These are phyloP conservation scores for Athrips mouffetella DNA, from an alignment of 2,888 invertebrate species.

Conservation along the genomic window DNA sequence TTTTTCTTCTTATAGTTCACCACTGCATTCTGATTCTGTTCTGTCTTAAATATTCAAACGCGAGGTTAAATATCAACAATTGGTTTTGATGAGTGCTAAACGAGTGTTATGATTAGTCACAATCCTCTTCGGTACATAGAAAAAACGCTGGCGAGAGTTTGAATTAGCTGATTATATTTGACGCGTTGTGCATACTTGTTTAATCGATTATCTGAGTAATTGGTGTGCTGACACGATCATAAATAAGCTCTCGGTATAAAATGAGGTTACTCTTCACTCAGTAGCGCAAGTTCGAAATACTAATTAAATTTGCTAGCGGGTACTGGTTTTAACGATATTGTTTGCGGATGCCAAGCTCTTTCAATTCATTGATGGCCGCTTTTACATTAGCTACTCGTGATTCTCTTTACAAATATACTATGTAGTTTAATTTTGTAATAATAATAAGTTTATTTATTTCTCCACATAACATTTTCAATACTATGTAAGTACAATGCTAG, in stretches of 20 bases:
- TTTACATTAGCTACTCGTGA: too few relatives aligned
- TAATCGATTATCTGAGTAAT: conserved; percentile 15
- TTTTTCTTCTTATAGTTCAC: too few relatives aligned
- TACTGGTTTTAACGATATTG: conserved; percentile 34
- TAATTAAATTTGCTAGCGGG: conserved; percentile 29
- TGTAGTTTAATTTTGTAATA: too few relatives aligned
- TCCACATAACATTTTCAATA: too few relatives aligned
- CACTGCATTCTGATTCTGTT: too few relatives aligned
- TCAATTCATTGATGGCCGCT: too few relatives aligned
- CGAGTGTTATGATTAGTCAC: conserved; percentile 37
- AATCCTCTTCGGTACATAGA: conserved; percentile 36
- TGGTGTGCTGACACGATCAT: neutral
- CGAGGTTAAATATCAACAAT: conserved; percentile 34
- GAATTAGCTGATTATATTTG: neutral
- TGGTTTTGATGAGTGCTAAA: conserved; percentile 54
- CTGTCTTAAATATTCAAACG: neutral
- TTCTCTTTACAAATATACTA: too few relatives aligned
- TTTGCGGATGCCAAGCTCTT: conserved; percentile 38
- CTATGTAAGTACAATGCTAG: too few relatives aligned
- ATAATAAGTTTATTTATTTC: too few relatives aligned
- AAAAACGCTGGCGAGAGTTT: conserved; percentile 29
- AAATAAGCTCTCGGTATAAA: conserved; percentile 7
- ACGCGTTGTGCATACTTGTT: conserved; percentile 6
- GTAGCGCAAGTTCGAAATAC: conserved; percentile 29
- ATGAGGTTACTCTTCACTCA: conserved; percentile 22